These are phyloP conservation scores for Platerodrilus igneus DNA, from an alignment of 2,888 invertebrate genomes.

Conservation along the genomic window DNA sequence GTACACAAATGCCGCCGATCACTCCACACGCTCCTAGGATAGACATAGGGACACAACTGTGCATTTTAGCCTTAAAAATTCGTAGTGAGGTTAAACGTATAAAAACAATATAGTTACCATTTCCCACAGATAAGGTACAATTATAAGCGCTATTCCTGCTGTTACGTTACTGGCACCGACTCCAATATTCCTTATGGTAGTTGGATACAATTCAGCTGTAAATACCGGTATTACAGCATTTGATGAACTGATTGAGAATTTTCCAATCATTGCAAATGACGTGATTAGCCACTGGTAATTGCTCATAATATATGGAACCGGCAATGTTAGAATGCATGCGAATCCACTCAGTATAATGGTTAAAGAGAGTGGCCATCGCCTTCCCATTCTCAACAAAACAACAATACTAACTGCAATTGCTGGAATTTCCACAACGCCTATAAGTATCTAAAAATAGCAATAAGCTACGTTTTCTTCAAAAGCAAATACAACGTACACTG, in stretches of 20 bases:
- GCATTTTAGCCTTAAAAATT: conserved; percentile 57
- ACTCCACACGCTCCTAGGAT: conserved; percentile 66
- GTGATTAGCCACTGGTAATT: conserved; percentile 65
- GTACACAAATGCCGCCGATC: conserved; percentile 65
- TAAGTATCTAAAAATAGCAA: conserved; percentile 49
- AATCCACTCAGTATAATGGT: conserved; percentile 65
- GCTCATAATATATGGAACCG: conserved; percentile 50
- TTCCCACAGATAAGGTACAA: conserved; percentile 73
- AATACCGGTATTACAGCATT: conserved; percentile 77
- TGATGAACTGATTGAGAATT: conserved; percentile 72
- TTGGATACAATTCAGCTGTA: conserved; percentile 76
- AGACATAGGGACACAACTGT: conserved; percentile 65
- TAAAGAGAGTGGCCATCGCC: conserved; percentile 66
- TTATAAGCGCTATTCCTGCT: conserved; percentile 69
- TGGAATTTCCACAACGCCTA: conserved; percentile 73
- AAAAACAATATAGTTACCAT: no score
- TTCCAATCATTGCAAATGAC: conserved; percentile 72
- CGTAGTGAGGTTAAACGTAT: not conserved
- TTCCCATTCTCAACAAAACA: conserved; percentile 68
- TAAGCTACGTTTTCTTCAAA: no score
- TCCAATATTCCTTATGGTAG: conserved; percentile 72
- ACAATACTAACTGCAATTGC: conserved; percentile 72
- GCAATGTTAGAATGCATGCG: conserved; percentile 59
- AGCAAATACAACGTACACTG: no score
- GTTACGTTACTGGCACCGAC: conserved; percentile 72